phyloP scores from a whole-genome alignment of 2,113 vertebrate species.

The Coregonus clupeaformis region DNA sequence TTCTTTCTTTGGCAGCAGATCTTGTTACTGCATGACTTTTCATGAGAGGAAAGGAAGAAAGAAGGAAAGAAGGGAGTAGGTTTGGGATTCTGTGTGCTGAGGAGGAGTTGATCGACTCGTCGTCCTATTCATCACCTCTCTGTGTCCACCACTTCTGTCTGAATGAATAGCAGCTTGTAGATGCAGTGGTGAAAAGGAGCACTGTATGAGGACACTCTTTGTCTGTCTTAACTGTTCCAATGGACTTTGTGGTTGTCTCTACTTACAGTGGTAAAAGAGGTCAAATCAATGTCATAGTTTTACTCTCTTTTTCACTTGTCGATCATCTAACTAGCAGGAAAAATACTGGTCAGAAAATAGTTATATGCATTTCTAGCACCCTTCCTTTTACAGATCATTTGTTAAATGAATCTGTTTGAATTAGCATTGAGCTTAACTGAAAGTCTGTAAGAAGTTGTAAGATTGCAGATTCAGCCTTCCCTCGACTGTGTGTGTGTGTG shows the following conservation, averaged over 20 bases:
- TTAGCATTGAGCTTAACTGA: too few species aligned
- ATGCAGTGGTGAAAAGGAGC: constrained; percentile 7
- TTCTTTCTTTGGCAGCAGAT: constrained; percentile 5
- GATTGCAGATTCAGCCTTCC: too few species aligned
- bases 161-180: constrained; percentile 10
- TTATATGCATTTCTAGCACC: too few species aligned
- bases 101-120: constrained; percentile 11
- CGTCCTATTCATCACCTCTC: constrained; percentile 18
- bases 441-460: too few species aligned
- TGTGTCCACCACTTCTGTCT: not conserved
- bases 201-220: not conserved
- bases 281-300: constrained; percentile 7
- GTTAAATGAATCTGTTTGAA: too few species aligned
- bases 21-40: constrained; percentile 16
- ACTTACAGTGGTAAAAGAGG: not conserved
- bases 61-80: not conserved
- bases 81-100: not conserved
- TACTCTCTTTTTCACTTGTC: not conserved
- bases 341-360: not conserved
- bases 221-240: constrained; percentile 7
- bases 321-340: not conserved
- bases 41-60: not conserved
- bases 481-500: not conserved
- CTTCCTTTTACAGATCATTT: too few species aligned
- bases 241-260: not conserved